phyloP scores from a whole-genome alignment of 2,113 vertebrate genomes.

The Protomyctophum bolini region DNA sequence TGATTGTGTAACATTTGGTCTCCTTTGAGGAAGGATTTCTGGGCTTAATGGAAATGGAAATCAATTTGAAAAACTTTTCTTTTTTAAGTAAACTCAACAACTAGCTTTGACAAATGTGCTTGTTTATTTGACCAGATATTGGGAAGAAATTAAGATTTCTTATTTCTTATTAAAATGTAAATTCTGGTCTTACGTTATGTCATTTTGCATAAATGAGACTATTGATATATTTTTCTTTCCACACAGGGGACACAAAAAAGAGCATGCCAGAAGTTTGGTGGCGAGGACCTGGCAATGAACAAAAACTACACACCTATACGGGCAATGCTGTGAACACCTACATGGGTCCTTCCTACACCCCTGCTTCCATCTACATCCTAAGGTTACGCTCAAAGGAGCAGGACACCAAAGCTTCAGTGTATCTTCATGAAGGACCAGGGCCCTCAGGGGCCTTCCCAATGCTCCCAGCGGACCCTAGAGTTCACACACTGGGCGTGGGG shows the following conservation, averaged over 20 bases:
- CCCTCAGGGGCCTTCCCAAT: constrained; percentile 80
- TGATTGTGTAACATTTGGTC: constrained; percentile 71
- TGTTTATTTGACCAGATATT: too few relatives aligned
- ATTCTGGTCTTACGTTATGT: too few relatives aligned
- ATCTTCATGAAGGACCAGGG: constrained; percentile 77
- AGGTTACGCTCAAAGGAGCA: constrained; percentile 81
- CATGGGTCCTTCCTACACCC: constrained; percentile 70
- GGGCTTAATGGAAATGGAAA: constrained; percentile 5
- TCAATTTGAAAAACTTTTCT: background rate
- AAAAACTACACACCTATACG: constrained; percentile 82
- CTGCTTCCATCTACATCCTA: constrained; percentile 82
- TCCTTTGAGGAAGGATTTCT: constrained; percentile 47
- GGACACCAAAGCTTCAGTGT: constrained; percentile 79
- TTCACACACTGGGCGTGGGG: constrained; percentile 81
- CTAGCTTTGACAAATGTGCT: too few relatives aligned
- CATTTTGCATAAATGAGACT: background rate
- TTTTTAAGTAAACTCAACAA: constrained; percentile 13
- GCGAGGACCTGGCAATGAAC: constrained; percentile 70
- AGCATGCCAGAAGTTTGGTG: constrained; percentile 80
- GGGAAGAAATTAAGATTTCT: too few relatives aligned
- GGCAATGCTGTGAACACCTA: constrained; percentile 84
- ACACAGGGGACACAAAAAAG: constrained; percentile 77
- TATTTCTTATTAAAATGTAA: too few relatives aligned
- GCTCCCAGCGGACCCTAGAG: constrained; percentile 81
- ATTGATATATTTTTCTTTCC: constrained; percentile 1